A percentile compares a stretch with the other conserved stretches of the same genome.
Conservation (phyloP, 2,888 invertebrate species). For the Cantharis rustica region DNA sequence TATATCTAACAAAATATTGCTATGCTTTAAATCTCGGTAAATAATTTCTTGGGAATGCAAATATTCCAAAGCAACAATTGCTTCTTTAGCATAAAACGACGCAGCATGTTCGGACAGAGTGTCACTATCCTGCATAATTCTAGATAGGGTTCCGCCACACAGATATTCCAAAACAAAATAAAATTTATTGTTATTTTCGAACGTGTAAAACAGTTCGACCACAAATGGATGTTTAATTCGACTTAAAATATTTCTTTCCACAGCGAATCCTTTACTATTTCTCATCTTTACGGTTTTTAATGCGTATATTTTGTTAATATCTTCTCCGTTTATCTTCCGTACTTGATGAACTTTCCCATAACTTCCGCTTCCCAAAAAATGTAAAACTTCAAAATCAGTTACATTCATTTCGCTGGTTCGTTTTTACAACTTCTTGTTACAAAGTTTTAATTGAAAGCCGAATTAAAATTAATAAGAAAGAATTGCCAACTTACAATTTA, state of each 20-base stretch:
- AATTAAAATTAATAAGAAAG: not conserved
- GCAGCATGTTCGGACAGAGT: conserved; percentile 90
- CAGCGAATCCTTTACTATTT: not conserved
- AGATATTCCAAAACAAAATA: not conserved
- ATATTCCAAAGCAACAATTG: conserved; percentile 91
- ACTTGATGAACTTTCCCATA: not conserved
- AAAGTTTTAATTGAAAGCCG: not conserved
- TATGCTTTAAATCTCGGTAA: conserved; percentile 97
- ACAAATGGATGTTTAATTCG: not conserved
- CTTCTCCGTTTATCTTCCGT: not conserved
- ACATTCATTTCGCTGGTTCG: not conserved
- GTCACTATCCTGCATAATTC: not conserved
- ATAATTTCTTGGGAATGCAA: conserved; percentile 88
- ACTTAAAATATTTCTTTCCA: not conserved
- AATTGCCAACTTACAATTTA: not conserved
- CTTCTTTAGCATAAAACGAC: conserved; percentile 98
- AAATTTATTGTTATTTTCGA: not conserved
- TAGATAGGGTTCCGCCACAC: not conserved
- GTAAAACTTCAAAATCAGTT: conserved; percentile 91
- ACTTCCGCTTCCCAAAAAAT: conserved; percentile 50
- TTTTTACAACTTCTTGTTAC: not conserved
- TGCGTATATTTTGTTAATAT: not conserved
- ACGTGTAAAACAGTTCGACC: not conserved
- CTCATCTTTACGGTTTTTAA: not conserved
- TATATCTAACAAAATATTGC: conserved; percentile 96